Evolutionary conservation across 1,140 invertebrate genomes (phyloP).

Genomic region (Leptestheria dahalacensis): DNA sequence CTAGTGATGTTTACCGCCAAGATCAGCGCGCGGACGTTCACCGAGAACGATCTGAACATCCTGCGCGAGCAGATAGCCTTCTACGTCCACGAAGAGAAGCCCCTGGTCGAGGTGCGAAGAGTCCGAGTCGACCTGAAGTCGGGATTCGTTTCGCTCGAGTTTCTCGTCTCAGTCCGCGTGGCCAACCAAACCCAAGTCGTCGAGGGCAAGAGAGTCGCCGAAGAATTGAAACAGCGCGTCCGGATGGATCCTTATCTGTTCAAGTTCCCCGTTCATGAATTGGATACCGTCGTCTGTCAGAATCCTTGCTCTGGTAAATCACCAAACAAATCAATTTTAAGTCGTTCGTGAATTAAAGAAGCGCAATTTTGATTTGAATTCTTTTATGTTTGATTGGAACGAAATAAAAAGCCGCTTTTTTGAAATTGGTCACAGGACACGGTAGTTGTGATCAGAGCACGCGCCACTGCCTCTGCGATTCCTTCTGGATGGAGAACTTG

Average conservation of each 20-base stretch:
- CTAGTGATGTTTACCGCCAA: slow-evolving; percentile 66
- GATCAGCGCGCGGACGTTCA: slow-evolving; percentile 51
- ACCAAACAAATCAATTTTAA: too few species aligned
- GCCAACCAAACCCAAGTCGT: slow-evolving; percentile 18
- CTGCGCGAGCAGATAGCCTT: slow-evolving; percentile 42
- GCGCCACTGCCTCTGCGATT: slow-evolving; percentile 73
- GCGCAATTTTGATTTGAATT: too few species aligned
- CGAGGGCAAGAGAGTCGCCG: slow-evolving; percentile 41
- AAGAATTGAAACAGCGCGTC: slow-evolving; percentile 46
- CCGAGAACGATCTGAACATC: slow-evolving; percentile 53
- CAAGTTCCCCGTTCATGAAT: slow-evolving; percentile 50
- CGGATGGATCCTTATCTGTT: slow-evolving; percentile 52
- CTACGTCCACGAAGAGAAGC: slow-evolving; percentile 43
- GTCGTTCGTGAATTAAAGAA: too few species aligned
- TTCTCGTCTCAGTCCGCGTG: slow-evolving; percentile 18
- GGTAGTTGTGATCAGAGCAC: slow-evolving; percentile 72
- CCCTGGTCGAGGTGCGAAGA: slow-evolving; percentile 13
- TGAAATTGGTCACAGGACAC: slow-evolving; percentile 39
- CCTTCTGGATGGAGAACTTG: slow-evolving; percentile 86
- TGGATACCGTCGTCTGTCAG: slow-evolving; percentile 73
- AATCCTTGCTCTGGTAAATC: slow-evolving; percentile 77
- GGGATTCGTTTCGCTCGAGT: slow-evolving; percentile 25
- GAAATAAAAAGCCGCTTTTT: slow-evolving; percentile 10
- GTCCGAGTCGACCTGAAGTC: slow-evolving; percentile 7
- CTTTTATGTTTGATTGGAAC: too few species aligned